Percentiles rank a stretch among this genome's conserved stretches.
These are phyloP conservation scores for Dolichoris vasculosae DNA, from an alignment of 1,140 invertebrate species.

Conservation along the genomic window DNA sequence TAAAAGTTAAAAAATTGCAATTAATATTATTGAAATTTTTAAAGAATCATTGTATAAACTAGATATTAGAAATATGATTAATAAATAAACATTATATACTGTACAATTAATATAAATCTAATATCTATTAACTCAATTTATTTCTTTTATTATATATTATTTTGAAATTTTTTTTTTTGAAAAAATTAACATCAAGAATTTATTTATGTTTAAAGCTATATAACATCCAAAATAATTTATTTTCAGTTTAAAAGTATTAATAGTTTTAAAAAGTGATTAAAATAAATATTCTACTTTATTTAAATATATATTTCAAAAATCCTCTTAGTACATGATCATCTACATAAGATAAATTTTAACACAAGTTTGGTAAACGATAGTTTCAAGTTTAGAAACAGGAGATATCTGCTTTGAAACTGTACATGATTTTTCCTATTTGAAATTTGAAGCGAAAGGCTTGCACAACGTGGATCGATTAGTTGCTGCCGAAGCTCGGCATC, in stretches of 20 bases:
- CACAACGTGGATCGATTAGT: background rate
- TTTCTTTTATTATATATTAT: too few species aligned
- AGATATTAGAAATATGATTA: too few species aligned
- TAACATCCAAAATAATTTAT: too few species aligned
- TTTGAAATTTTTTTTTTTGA: too few species aligned
- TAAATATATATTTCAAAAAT: background rate
- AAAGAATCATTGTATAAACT: too few species aligned
- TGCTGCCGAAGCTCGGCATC: background rate
- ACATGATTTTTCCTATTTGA: constrained; percentile 13
- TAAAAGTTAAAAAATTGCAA: too few species aligned
- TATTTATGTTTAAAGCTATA: too few species aligned
- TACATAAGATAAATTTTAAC: background rate
- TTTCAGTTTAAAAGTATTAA: background rate
- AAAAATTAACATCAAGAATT: too few species aligned
- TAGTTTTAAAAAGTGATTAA: background rate
- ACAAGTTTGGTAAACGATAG: background rate
- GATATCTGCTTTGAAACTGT: constrained; percentile 1
- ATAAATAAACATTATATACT: too few species aligned
- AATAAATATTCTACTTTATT: background rate
- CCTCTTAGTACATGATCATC: background rate
- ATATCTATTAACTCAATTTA: too few species aligned
- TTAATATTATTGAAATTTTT: too few species aligned
- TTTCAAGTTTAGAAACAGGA: background rate
- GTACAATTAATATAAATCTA: too few species aligned
- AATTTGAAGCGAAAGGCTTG: background rate